Evolutionary conservation across 2,113 vertebrate species (phyloP).

Genomic region (Speoplatyrhinus poulsoni): DNA sequence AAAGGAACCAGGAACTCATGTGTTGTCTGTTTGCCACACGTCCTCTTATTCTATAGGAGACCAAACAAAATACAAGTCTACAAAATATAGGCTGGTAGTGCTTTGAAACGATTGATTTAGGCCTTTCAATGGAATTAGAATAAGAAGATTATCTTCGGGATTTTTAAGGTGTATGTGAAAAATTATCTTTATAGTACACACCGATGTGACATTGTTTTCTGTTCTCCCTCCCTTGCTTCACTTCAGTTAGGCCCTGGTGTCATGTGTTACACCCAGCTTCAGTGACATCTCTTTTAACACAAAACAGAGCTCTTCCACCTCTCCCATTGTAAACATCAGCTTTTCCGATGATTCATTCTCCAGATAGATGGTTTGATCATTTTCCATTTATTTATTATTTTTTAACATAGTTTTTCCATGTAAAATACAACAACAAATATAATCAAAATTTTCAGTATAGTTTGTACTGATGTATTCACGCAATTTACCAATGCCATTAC

Average conservation of each 20-base stretch:
- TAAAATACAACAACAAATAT: constrained; percentile 6
- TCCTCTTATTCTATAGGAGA: constrained; percentile 35
- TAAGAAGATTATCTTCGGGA: not conserved
- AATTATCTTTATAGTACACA: not conserved
- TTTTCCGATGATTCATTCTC: constrained; percentile 20
- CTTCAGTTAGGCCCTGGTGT: constrained; percentile 31
- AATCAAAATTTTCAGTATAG: constrained; percentile 17
- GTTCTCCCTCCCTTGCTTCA: no score
- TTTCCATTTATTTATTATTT: not conserved
- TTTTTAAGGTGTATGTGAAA: constrained; percentile 1
- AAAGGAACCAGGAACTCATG: constrained; percentile 40
- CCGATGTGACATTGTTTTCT: not conserved
- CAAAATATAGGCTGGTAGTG: constrained; percentile 64
- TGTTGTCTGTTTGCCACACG: constrained; percentile 63
- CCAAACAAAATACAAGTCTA: constrained; percentile 17
- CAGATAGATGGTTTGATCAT: constrained; percentile 29
- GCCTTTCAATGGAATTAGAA: constrained; percentile 50
- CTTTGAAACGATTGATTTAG: constrained; percentile 56
- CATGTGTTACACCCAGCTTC: constrained; percentile 52
- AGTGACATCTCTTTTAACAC: constrained; percentile 58
- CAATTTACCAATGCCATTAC: constrained; percentile 21
- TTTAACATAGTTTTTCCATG: constrained; percentile 1
- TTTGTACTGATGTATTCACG: constrained; percentile 18
- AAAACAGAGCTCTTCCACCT: constrained; percentile 39
- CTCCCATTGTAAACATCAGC: constrained; percentile 59